phyloP scores from a whole-genome alignment of 2,888 invertebrate species.

The Dastarcus helophoroides region DNA sequence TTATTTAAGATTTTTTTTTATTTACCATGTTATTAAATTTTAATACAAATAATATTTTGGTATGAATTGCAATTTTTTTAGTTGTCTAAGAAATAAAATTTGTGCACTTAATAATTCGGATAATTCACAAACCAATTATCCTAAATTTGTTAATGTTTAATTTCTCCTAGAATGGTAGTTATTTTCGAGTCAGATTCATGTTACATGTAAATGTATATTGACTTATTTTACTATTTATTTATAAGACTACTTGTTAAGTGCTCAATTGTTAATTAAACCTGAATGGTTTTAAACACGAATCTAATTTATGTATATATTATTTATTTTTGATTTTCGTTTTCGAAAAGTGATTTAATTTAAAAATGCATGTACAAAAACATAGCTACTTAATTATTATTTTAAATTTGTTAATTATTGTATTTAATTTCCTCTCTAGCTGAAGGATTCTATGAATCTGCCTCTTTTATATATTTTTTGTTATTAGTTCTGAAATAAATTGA shows the following conservation, averaged over 20 bases:
- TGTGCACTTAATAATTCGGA: too few species aligned
- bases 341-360: conserved; percentile 28
- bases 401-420: conserved; percentile 31
- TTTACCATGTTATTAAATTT: too few species aligned
- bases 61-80: too few species aligned
- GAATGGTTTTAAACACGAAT: conserved; percentile 19
- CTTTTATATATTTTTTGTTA: conserved; percentile 27
- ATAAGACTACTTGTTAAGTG: conserved; percentile 23
- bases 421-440: conserved; percentile 25
- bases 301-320: conserved; percentile 29
- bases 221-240: conserved; percentile 20
- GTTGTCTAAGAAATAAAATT: too few species aligned
- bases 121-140: too few species aligned
- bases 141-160: too few species aligned
- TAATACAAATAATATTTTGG: too few species aligned
- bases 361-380: conserved; percentile 33
- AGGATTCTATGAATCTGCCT: conserved; percentile 27
- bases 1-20: too few species aligned
- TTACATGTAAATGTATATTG: conserved; percentile 19
- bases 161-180: too few species aligned
- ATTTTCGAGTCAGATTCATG: too few species aligned
- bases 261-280: conserved; percentile 19
- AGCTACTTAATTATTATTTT: conserved; percentile 28
- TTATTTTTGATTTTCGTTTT: conserved; percentile 24
- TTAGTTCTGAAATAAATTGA: conserved; percentile 23